Percentiles rank a stretch among this genome's conserved stretches.
These are phyloP conservation scores for Cyclophora punctaria DNA, from an alignment of 2,888 invertebrate species.

Conservation along the genomic window DNA sequence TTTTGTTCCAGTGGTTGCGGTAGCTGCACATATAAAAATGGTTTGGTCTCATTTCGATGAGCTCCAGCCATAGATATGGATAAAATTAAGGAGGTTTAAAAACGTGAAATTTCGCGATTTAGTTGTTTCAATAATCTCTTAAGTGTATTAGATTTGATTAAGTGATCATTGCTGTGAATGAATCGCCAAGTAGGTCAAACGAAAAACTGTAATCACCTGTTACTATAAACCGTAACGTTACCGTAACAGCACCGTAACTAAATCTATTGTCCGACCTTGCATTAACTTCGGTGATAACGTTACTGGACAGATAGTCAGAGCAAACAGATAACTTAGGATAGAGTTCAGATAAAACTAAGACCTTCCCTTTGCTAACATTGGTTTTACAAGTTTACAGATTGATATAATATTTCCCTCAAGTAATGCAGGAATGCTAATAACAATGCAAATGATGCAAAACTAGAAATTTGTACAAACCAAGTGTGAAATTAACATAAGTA, in stretches of 20 bases:
- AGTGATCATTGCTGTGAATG: conserved; percentile 15
- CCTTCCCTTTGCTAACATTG: too few species aligned
- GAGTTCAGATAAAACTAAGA: conserved; percentile 8
- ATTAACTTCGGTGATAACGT: conserved; percentile 22
- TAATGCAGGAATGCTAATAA: not conserved
- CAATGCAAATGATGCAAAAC: conserved; percentile 20
- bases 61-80: too few species aligned
- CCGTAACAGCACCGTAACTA: conserved; percentile 33
- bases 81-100: too few species aligned
- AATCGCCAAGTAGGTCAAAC: conserved; percentile 17
- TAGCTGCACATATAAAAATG: too few species aligned
- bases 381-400: too few species aligned
- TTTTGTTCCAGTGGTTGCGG: too few species aligned
- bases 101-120: not conserved
- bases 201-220: conserved; percentile 18
- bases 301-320: not conserved
- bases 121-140: conserved; percentile 14
- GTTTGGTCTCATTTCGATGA: too few species aligned
- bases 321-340: conserved; percentile 28
- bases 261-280: conserved; percentile 42
- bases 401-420: too few species aligned
- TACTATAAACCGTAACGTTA: conserved; percentile 21
- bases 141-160: not conserved
- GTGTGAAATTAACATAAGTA: conserved; percentile 49
- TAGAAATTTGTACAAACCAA: conserved; percentile 29